These are phyloP conservation scores for Brachypteracias leptosomus DNA, from an alignment of 2,113 vertebrate species.

Conservation along the genomic window DNA sequence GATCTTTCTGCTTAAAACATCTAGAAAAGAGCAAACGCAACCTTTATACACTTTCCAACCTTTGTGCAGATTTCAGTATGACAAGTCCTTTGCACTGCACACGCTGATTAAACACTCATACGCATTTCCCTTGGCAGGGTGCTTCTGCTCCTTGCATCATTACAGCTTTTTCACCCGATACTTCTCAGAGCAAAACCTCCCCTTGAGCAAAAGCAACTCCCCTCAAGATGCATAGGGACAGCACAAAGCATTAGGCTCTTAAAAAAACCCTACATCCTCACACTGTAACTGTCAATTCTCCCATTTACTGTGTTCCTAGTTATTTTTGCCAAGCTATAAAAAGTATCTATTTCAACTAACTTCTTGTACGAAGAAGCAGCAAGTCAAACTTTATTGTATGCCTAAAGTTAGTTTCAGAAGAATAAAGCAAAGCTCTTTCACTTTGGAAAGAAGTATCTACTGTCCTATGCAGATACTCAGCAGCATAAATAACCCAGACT, in stretches of 20 bases:
- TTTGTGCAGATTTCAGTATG: not conserved
- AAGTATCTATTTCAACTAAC: not conserved
- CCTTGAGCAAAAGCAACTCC: not conserved
- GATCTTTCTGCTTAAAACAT: not conserved
- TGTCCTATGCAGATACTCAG: not conserved
- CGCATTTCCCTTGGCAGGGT: accelerated
- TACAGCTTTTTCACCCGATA: not conserved
- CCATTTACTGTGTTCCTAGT: not conserved
- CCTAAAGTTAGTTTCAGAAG: not conserved
- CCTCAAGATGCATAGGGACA: not conserved
- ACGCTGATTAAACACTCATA: not conserved
- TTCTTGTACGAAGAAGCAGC: not conserved
- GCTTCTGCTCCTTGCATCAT: not conserved
- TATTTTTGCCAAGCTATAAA: not conserved
- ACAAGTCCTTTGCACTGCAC: accelerated
- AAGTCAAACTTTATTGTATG: not conserved
- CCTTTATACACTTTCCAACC: not conserved
- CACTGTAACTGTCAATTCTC: not conserved
- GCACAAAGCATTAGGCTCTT: not conserved
- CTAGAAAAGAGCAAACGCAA: not conserved
- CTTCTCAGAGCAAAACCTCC: not conserved
- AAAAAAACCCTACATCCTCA: not conserved
- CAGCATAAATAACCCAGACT: not conserved
- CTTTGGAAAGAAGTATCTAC: not conserved
- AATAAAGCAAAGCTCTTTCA: not conserved